These are phyloP conservation scores for Hippocampus zosterae DNA, from an alignment of 2,113 vertebrate species.

Conservation along the genomic window DNA sequence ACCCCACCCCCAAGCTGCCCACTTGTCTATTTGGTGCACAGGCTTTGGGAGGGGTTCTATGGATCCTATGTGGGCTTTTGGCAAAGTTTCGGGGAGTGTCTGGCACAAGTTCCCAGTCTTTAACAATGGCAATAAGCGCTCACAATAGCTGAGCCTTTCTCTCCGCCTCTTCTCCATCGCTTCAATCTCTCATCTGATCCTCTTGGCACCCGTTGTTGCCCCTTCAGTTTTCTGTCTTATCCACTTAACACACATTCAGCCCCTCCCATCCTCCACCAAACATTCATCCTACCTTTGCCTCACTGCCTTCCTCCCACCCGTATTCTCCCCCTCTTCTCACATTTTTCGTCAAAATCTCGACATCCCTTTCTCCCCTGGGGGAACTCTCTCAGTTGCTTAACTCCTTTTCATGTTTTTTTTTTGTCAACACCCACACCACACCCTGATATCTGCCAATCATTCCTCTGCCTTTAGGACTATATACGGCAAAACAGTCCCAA, in stretches of 20 bases:
- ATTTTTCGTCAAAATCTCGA: background rate
- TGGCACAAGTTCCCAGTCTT: constrained; percentile 1
- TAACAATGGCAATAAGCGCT: constrained; percentile 1
- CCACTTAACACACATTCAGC: background rate
- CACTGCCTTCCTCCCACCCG: constrained; percentile 1
- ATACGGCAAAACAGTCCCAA: background rate
- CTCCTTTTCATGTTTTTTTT: background rate
- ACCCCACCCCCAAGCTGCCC: background rate
- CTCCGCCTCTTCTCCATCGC: constrained; percentile 6
- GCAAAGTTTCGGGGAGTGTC: constrained; percentile 4
- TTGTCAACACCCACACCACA: background rate
- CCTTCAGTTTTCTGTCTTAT: constrained; percentile 1
- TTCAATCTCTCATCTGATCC: constrained; percentile 7
- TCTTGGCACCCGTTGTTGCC: constrained; percentile 6
- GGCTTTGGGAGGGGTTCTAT: background rate
- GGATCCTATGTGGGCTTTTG: constrained; percentile 3
- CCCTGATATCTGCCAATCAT: background rate
- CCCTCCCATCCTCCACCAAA: background rate
- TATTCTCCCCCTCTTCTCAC: background rate
- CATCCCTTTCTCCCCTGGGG: constrained; percentile 4
- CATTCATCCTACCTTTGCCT: constrained; percentile 4
- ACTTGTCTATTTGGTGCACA: background rate
- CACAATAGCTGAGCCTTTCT: background rate
- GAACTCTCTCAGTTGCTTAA: constrained; percentile 3
- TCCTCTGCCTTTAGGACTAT: background rate